A percentile compares a stretch with the other conserved stretches of the same genome.
Evolutionary conservation across 2,113 vertebrate genomes (phyloP).

Genomic region (Hypomesus transpacificus): DNA sequence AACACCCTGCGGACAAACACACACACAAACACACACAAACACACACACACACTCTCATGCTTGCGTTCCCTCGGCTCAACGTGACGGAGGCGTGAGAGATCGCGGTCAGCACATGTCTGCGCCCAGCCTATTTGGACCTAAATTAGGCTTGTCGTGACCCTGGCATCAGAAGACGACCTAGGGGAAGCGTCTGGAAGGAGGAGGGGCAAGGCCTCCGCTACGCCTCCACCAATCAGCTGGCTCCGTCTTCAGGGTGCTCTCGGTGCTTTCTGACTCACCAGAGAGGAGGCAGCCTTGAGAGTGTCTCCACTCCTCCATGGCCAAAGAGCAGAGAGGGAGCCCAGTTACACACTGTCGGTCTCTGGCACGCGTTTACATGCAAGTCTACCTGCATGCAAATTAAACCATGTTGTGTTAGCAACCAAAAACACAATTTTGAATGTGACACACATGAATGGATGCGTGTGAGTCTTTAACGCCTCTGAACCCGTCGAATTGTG

Average conservation of each 20-base stretch:
- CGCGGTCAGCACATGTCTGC: slow-evolving; percentile 41
- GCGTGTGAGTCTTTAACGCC: too few species aligned
- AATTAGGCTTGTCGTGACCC: slow-evolving; percentile 52
- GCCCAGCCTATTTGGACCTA: slow-evolving; percentile 46
- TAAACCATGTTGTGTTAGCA: background rate
- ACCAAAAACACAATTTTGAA: background rate
- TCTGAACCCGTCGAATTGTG: too few species aligned
- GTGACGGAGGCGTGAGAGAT: slow-evolving; percentile 31
- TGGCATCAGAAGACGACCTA: slow-evolving; percentile 38
- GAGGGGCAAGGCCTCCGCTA: slow-evolving; percentile 39
- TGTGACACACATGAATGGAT: background rate
- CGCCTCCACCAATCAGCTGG: slow-evolving; percentile 29
- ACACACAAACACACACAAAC: slow-evolving; percentile 22
- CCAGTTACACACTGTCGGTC: too few species aligned
- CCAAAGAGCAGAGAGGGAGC: too few species aligned
- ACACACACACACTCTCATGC: slow-evolving; percentile 32
- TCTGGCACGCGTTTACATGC: background rate
- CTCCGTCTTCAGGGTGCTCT: slow-evolving; percentile 25
- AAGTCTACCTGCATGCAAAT: background rate
- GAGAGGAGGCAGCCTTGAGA: too few species aligned
- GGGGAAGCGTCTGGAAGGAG: slow-evolving; percentile 35
- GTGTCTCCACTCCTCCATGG: too few species aligned
- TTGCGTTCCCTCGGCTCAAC: slow-evolving; percentile 27
- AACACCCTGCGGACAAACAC: slow-evolving; percentile 8
- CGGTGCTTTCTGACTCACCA: too few species aligned